Conservation (phyloP, 2,797 vertebrate species). For the Acrossocheilus wenchowensis region DNA sequence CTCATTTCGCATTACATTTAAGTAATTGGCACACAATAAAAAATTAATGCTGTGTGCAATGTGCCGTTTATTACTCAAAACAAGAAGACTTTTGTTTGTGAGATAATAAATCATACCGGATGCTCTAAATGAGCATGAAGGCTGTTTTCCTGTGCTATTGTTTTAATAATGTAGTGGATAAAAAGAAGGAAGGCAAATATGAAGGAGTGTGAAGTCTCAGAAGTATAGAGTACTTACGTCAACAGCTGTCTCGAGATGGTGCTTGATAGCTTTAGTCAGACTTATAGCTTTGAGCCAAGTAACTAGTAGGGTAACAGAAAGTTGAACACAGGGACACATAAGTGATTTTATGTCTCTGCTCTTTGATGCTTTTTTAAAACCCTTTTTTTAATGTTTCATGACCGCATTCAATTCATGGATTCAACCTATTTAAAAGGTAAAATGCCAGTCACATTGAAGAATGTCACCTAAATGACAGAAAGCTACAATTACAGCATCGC, state of each 20-base stretch:
- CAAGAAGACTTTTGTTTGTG: conserved; percentile 38
- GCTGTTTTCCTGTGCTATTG: conserved; percentile 30
- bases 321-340: conserved; percentile 28
- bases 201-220: conserved; percentile 16
- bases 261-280: conserved; percentile 30
- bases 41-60: neutral
- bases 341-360: conserved; percentile 14
- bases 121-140: conserved; percentile 30
- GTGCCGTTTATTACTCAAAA: conserved; percentile 48
- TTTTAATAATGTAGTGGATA: conserved; percentile 35
- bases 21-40: conserved; percentile 45
- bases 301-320: conserved; percentile 6
- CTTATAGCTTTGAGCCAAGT: conserved; percentile 14
- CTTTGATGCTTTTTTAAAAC: conserved; percentile 9
- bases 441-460: conserved; percentile 1
- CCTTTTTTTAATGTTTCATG: neutral
- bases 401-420: neutral
- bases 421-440: conserved; percentile 13
- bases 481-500: conserved; percentile 9
- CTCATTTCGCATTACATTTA: conserved; percentile 22
- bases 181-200: conserved; percentile 21
- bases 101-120: conserved; percentile 19
- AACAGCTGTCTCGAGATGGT: conserved; percentile 2
- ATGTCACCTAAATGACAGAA: conserved; percentile 13
- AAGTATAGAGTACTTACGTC: neutral